These are phyloP conservation scores for Agrochola circellaris DNA, from an alignment of 2,888 invertebrate species.

Conservation along the genomic window DNA sequence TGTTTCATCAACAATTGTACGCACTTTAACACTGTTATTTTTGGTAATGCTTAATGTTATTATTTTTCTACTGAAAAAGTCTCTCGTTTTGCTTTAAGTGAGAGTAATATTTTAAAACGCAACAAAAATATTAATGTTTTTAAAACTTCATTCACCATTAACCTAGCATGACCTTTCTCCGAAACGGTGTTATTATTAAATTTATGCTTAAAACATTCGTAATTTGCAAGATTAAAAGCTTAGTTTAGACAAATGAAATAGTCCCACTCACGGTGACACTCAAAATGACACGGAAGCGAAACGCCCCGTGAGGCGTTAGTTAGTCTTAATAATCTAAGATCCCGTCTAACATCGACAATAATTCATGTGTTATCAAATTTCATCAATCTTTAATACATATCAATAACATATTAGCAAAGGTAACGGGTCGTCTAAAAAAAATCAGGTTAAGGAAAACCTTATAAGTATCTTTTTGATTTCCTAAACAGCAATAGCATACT, in stretches of 20 bases:
- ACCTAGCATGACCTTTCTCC: background rate
- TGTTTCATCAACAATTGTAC: background rate
- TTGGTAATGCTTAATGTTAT: background rate
- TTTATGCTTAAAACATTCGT: constrained; percentile 34
- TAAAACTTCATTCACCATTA: constrained; percentile 12
- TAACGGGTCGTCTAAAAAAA: background rate
- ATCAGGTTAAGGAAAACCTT: background rate
- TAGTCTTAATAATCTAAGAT: constrained; percentile 58
- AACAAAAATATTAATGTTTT: background rate
- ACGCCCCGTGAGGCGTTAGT: constrained; percentile 44
- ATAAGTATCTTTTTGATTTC: background rate
- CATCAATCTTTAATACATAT: background rate
- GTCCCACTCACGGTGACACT: constrained; percentile 12
- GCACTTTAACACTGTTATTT: background rate
- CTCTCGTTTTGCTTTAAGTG: background rate
- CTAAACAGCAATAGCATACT: background rate
- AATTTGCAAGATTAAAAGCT: constrained; percentile 47
- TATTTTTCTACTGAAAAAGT: background rate
- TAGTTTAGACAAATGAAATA: constrained; percentile 34
- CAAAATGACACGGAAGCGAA: constrained; percentile 24
- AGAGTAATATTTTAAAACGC: constrained; percentile 1
- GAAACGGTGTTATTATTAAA: constrained; percentile 18
- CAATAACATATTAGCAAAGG: background rate
- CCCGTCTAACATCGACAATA: background rate
- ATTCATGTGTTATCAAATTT: background rate